phyloP scores from a whole-genome alignment of 35 echinoderm and acorn worm species.

The Acanthaster planci region DNA sequence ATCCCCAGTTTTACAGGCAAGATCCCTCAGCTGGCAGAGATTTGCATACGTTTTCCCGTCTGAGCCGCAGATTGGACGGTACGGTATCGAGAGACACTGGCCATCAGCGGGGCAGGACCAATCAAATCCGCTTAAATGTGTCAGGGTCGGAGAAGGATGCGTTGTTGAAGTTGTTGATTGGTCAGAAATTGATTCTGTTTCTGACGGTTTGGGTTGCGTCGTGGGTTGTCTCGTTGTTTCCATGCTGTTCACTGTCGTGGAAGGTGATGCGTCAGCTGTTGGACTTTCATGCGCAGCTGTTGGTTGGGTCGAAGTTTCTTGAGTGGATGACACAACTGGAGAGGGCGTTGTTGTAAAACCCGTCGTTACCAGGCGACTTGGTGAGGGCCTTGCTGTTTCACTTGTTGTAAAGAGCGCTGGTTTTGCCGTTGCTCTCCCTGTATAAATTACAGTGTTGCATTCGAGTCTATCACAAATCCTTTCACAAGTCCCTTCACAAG shows the following conservation, averaged over 20 bases:
- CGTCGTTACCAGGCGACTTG: background rate
- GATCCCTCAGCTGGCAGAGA: background rate
- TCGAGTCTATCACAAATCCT: too few relatives aligned
- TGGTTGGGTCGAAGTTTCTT: background rate
- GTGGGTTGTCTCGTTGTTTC: too few relatives aligned
- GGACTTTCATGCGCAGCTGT: background rate
- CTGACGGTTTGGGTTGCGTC: too few relatives aligned
- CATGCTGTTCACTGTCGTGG: too few relatives aligned
- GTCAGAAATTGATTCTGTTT: background rate
- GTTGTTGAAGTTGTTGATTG: background rate
- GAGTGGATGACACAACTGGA: background rate
- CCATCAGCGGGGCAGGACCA: conserved; percentile 8
- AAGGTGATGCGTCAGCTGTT: too few relatives aligned
- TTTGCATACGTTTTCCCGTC: background rate
- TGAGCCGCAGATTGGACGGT: background rate
- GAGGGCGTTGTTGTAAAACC: background rate
- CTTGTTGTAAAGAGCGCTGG: too few relatives aligned
- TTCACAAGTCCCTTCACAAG: too few relatives aligned
- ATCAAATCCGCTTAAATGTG: background rate
- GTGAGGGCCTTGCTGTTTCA: background rate
- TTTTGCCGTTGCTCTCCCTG: background rate
- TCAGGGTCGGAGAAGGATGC: too few relatives aligned
- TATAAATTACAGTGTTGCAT: too few relatives aligned
- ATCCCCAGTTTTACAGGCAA: background rate
- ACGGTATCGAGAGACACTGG: background rate